Conservation (phyloP, 2,113 vertebrate genomes). For the Corythornis vintsioides region DNA sequence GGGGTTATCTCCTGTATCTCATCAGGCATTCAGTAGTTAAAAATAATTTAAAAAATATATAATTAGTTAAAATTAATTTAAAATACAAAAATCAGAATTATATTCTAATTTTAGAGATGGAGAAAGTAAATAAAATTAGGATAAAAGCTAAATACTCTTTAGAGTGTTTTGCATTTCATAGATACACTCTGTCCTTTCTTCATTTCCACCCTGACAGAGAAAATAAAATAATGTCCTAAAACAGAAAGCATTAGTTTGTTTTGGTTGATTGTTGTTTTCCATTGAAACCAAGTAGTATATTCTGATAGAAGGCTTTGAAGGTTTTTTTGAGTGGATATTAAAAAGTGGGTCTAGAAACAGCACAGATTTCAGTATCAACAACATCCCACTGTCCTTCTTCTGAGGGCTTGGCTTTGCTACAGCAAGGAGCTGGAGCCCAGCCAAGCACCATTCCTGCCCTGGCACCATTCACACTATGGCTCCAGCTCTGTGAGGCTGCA, state of each 20-base stretch:
- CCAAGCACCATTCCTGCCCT: rapidly evolving
- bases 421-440: background rate
- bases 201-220: background rate
- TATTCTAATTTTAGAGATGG: background rate
- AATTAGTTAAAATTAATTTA: background rate
- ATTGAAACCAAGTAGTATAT: background rate
- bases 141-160: background rate
- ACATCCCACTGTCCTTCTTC: background rate
- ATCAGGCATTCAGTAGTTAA: background rate
- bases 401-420: background rate
- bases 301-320: background rate
- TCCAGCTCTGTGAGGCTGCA: background rate
- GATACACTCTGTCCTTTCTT: background rate
- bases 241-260: background rate
- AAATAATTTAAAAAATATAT: background rate
- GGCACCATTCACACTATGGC: rapidly evolving
- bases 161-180: background rate
- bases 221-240: background rate
- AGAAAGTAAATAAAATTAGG: background rate
- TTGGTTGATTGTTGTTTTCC: background rate
- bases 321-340: background rate
- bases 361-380: background rate
- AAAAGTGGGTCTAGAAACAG: background rate
- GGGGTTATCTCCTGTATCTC: background rate
- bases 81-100: background rate